Evolutionary conservation across 2,888 invertebrate species (phyloP).

Genomic region (Phoronis australis): DNA sequence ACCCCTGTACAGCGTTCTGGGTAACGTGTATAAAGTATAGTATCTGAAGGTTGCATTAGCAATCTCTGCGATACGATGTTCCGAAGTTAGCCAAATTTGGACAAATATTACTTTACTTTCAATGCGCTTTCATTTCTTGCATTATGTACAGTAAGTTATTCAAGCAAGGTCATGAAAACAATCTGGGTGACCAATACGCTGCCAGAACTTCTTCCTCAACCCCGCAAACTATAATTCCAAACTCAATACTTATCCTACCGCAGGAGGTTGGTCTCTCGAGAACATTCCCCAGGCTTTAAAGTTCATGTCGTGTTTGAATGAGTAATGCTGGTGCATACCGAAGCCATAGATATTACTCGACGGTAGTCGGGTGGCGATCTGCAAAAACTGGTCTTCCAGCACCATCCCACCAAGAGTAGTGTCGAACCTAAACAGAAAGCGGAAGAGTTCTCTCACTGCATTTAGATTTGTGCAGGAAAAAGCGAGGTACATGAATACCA

Average conservation of each 20-base stretch:
- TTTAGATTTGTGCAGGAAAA: too few relatives aligned
- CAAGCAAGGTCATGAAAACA: not conserved
- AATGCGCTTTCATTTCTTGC: too few relatives aligned
- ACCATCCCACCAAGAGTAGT: conserved; percentile 26
- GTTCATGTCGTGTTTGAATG: conserved; percentile 26
- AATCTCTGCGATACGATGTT: too few relatives aligned
- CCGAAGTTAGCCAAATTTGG: too few relatives aligned
- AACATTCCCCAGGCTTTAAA: conserved; percentile 23
- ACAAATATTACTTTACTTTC: too few relatives aligned
- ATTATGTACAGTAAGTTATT: too few relatives aligned
- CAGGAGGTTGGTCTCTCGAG: conserved; percentile 17
- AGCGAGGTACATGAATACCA: too few relatives aligned
- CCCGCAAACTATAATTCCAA: not conserved
- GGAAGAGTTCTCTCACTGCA: too few relatives aligned
- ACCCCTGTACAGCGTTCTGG: too few relatives aligned
- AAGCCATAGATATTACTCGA: conserved; percentile 39
- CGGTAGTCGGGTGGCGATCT: conserved; percentile 29
- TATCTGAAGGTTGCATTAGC: too few relatives aligned
- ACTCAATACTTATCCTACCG: too few relatives aligned
- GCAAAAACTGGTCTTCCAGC: conserved; percentile 40
- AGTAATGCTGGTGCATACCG: conserved; percentile 34
- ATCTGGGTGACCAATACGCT: not conserved
- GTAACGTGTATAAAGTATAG: too few relatives aligned
- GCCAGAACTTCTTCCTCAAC: not conserved
- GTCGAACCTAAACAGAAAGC: not conserved